A percentile compares a stretch with the other conserved stretches of the same genome.
Conservation (phyloP, 2,888 invertebrate genomes). For the Orthosia gothica region DNA sequence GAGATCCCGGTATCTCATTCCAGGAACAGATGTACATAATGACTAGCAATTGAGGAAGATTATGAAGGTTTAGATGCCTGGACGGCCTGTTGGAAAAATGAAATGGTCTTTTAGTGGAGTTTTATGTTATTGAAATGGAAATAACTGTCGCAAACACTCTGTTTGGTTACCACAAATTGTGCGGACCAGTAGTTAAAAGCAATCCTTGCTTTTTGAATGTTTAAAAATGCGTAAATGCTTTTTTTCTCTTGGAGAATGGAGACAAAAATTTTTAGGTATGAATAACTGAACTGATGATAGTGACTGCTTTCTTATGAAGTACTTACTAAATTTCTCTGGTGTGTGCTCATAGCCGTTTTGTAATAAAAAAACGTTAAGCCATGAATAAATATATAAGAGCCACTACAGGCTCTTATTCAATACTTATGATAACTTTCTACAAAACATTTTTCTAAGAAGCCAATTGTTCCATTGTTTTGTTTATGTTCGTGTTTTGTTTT, state of each 20-base stretch:
- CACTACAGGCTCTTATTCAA: too few species aligned
- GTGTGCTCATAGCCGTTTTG: too few species aligned
- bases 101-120: conserved; percentile 23
- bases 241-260: background rate
- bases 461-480: too few species aligned
- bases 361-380: too few species aligned
- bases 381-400: too few species aligned
- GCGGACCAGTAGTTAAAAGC: conserved; percentile 24
- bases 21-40: conserved; percentile 34
- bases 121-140: conserved; percentile 45
- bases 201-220: background rate
- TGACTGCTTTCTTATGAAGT: too few species aligned
- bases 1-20: conserved; percentile 19
- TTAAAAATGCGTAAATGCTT: background rate
- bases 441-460: too few species aligned
- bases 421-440: too few species aligned
- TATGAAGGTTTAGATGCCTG: conserved; percentile 36
- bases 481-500: too few species aligned
- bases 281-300: background rate
- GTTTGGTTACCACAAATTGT: conserved; percentile 20
- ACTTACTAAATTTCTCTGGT: too few species aligned
- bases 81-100: conserved; percentile 32
- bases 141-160: conserved; percentile 33
- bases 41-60: conserved; percentile 27
- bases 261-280: background rate